Base-by-base conservation (phyloP, 2,797 vertebrate species). In the Enteromius thamalakanensis region DNA sequence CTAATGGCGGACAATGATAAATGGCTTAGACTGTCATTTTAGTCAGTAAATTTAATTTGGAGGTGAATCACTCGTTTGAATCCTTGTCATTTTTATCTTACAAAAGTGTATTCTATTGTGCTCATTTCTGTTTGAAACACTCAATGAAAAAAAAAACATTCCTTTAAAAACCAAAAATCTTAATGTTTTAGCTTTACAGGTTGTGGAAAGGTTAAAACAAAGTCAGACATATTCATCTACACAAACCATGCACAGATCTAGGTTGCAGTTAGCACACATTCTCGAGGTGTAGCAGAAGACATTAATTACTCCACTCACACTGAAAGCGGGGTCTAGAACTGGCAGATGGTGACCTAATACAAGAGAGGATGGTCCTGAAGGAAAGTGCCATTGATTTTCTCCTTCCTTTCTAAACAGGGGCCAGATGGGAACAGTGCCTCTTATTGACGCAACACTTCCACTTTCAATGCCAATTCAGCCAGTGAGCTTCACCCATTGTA, bases 381-480 rank as follows among this genome's bases (percentile, higher is more conserved):
- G 80, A 87, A 81, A 84, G 82, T 58, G 64, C 21, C 85, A 88
- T 86, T 83, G 86, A 88, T 87, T 87, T 83, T 76, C 79, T 55
- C 49, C 51, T 68, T 83, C 62, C 80, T 62, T 65, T 83, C 81
- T 58, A 60, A 85, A 40, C 42, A 37, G 81, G 79, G 85, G 85
- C 87, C 91, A 92, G 90, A 91, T 90, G 90, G 89, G 19, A 81
- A 76, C 79, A 87, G 79, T 82, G 83, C 78, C 84, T 77, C 86
- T 85, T 88, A 89, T 87, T 88, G 88, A 89, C 64, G 69, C 79
- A 76, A 65, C 84, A 82, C 81, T 86, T 80, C 58, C 87, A 82
- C 85, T 86, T 83, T 86, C 69, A 69, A 69, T 37, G 84, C 53
- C 62, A 81, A 76, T 83, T 84, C 78, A 83, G 65, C 29, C 37